Evolutionary conservation across 2,888 invertebrate species (phyloP), one percentile per base, ranked within the genome.

Genomic region (Synanthedon vespiformis): DNA sequence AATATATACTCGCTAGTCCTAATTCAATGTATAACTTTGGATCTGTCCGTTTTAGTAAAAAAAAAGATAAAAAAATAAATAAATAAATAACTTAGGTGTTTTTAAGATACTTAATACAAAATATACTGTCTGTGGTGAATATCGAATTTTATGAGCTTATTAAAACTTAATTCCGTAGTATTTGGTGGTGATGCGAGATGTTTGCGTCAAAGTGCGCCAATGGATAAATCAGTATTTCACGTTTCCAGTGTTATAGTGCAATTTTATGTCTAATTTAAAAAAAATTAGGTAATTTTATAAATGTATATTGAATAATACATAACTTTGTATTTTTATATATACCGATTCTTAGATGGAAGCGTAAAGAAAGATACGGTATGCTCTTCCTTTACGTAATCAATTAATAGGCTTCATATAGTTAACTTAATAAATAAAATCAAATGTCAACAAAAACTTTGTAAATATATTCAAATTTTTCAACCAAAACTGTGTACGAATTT

Each of bases 71-170:
- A 10, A 10, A 44, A 4, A 5, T 13, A 44, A n/a, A 44, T 67
- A 69, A 63, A 63, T 59, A 54, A 63, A 67, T 67, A 63, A 66
- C 59, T 67, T 77, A 77, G 72, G 64, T 72, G 78, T 81, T 77
- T 76, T 76, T 79, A 80, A 78, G 74, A 74, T 78, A 76, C 73
- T 74, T 74, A 75, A 74, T 74, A 77, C 72, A 50, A 80, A 77
- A 74, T 65, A 73, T 80, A 80, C 77, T 82, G 72, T 85, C 82
- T 84, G 83, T 82, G 84, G 85, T 85, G 77, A 78, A 78, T 82
- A 86, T 83, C 86, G 85, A 86, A 86, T 84, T 84, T 80, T 81
- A 86, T 73, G 86, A 87, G 86, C 86, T 87, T 87, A 87, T 81
- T 81, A 79, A 79, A 77, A 79, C 77, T 81, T 82, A 79, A 79